Evolutionary conservation across 2,888 invertebrate genomes (phyloP).

Genomic region (Sarcophaga caerulescens): DNA sequence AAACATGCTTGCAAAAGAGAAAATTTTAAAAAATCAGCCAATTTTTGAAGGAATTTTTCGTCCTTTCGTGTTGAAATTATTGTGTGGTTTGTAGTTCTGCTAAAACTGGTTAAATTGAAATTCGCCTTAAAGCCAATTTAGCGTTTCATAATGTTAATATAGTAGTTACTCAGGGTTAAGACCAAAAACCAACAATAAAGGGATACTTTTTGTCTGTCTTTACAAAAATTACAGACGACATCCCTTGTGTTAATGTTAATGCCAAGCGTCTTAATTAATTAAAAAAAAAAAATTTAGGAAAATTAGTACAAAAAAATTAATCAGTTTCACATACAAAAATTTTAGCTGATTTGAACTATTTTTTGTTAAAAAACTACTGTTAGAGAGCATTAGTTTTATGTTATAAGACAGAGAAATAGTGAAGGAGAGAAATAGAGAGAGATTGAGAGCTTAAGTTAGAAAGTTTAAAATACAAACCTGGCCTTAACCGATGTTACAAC

Average conservation of each 20-base stretch:
- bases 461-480: slow-evolving; percentile 90
- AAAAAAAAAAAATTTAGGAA: slow-evolving; percentile 21
- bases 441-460: slow-evolving; percentile 2
- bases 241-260: not conserved
- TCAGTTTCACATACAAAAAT: not conserved
- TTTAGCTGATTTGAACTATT: not conserved
- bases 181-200: slow-evolving; percentile 27
- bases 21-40: slow-evolving; percentile 66
- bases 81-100: not conserved
- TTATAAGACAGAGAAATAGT: slow-evolving; percentile 9
- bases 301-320: slow-evolving; percentile 21
- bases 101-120: not conserved
- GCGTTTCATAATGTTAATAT: not conserved
- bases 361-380: not conserved
- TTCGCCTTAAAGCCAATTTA: slow-evolving; percentile 27
- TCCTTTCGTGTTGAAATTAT: not conserved
- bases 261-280: not conserved
- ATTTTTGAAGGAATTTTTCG: slow-evolving; percentile 22
- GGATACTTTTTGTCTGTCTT: not conserved
- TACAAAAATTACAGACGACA: slow-evolving; percentile 15
- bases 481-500: slow-evolving; percentile 99
- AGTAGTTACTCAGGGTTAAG: not conserved
- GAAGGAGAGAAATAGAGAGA: slow-evolving; percentile 18
- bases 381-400: not conserved
- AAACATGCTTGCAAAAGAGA: slow-evolving; percentile 24